phyloP scores from a whole-genome alignment of 1,140 invertebrate genomes.

The Lordiphosa stackelbergi region DNA sequence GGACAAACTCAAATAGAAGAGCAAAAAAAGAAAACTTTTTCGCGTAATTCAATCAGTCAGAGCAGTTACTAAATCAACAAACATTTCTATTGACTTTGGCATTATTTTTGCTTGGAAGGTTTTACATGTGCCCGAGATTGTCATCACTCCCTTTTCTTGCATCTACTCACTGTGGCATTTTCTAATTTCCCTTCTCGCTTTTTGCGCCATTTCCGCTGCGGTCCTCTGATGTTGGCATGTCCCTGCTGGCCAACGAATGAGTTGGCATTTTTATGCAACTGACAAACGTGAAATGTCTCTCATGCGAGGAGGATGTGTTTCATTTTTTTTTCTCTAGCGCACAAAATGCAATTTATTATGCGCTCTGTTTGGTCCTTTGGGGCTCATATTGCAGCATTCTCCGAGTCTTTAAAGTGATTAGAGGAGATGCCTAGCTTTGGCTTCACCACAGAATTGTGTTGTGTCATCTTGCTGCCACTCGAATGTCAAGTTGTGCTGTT shows the following conservation, averaged over 20 bases:
- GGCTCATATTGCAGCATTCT: constrained; percentile 20
- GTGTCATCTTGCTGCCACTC: constrained; percentile 3
- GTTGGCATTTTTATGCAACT: constrained; percentile 74
- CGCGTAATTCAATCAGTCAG: constrained; percentile 63
- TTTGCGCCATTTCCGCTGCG: constrained; percentile 69
- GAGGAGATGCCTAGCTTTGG: not conserved
- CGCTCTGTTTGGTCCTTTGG: constrained; percentile 48
- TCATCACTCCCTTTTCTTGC: not conserved
- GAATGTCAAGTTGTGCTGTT: constrained; percentile 10
- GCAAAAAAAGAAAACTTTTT: constrained; percentile 13
- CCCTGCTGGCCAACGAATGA: constrained; percentile 43
- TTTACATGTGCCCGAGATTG: constrained; percentile 3
- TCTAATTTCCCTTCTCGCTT: constrained; percentile 68
- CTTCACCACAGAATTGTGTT: not conserved
- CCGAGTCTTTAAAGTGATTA: constrained; percentile 42
- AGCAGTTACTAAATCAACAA: constrained; percentile 65
- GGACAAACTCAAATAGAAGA: constrained; percentile 23
- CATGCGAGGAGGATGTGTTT: constrained; percentile 45
- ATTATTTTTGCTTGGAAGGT: constrained; percentile 19
- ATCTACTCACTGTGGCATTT: constrained; percentile 40
- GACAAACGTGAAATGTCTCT: constrained; percentile 62
- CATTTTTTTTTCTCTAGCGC: not conserved
- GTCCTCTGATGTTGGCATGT: constrained; percentile 53
- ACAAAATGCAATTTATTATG: constrained; percentile 69
- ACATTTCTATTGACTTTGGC: constrained; percentile 33